Base-by-base conservation (phyloP, 2,113 vertebrate species). In the Thalassarche chlororhynchos region DNA sequence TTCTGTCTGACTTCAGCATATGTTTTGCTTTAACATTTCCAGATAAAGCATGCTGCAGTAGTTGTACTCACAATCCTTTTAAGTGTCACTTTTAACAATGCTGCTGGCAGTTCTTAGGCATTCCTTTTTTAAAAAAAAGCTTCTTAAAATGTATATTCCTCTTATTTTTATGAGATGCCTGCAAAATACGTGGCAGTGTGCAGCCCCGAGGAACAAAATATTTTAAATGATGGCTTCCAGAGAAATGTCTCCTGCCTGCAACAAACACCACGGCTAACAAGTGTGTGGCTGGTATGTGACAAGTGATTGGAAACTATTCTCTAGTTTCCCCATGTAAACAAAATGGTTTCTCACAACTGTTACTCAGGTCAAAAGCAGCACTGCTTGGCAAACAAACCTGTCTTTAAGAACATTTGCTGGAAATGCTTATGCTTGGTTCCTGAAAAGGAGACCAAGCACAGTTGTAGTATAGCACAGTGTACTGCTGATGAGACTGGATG, bases 11-110 rank as follows among this genome's bases (percentile, higher is more conserved):
- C 58, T 94, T 89, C 74, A 96, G 66, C 79, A 83, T 85, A 34
- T 85, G 80, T 76, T 97, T 96, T 91, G 49, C 78, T 94, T 96
- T 94, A 91, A 69, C 36, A 36, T 84, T 85, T 96, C 40, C 71
- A 93, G 93, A 96, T 92, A 88, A 80, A 96, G 46, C 57, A 66
- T 46, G 65, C n/a, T 96, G 70, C 65, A 90, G 81, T 91, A 95
- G 81, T 77, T 96, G 46, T 57, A 62, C 34, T 83, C 46, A 77
- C 34, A 89, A 10, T 38, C 66, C 54, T 95, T 96, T 95, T 17
- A 93, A 91, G 81, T 83, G 70, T 69, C 87, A 72, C 68, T 96
- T 94, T 76, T 76, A 89, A 95, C 83, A 80, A 84, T 61, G 57
- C 36, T 93, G 52, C 72, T 93, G 86, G 68, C 68, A 70, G 62